phyloP scores from a whole-genome alignment of 1,140 invertebrate genomes.

The Platorchestia sp. region DNA sequence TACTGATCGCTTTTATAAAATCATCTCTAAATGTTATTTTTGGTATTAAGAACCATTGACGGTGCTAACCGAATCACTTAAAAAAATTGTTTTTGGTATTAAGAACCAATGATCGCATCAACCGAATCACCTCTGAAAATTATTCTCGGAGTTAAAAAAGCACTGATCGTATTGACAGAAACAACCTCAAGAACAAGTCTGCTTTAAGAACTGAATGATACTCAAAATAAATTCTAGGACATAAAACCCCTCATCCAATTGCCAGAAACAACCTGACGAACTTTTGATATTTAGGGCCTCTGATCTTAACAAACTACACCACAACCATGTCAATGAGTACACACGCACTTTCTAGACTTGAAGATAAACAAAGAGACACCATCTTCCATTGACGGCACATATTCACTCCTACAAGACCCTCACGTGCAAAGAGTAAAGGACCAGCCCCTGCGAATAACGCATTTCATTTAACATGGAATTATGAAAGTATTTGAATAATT shows the following conservation, averaged over 20 bases:
- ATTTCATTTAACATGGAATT: constrained; percentile 2
- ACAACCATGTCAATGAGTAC: neutral
- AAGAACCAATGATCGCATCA: neutral
- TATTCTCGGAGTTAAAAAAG: neutral
- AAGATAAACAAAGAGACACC: neutral
- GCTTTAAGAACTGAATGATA: neutral
- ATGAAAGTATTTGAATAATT: constrained; percentile 11
- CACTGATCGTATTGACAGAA: neutral
- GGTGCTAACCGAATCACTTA: neutral
- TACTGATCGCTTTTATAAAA: too few relatives aligned
- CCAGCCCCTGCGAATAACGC: neutral
- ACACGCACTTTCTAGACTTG: neutral
- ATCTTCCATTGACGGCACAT: neutral
- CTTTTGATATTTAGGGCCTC: neutral
- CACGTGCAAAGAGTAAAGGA: neutral
- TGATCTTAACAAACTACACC: neutral
- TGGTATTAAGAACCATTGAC: neutral
- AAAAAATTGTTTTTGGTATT: neutral
- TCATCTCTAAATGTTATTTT: too few relatives aligned
- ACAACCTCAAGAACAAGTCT: too few relatives aligned
- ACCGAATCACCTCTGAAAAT: neutral
- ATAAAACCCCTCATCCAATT: too few relatives aligned
- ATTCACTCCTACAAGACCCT: neutral
- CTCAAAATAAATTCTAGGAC: too few relatives aligned
- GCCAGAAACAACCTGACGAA: too few relatives aligned